Percentiles rank a stretch among this genome's conserved stretches.
These are phyloP conservation scores for Drosophila pandora DNA, from an alignment of 1,140 invertebrate species.

Conservation along the genomic window DNA sequence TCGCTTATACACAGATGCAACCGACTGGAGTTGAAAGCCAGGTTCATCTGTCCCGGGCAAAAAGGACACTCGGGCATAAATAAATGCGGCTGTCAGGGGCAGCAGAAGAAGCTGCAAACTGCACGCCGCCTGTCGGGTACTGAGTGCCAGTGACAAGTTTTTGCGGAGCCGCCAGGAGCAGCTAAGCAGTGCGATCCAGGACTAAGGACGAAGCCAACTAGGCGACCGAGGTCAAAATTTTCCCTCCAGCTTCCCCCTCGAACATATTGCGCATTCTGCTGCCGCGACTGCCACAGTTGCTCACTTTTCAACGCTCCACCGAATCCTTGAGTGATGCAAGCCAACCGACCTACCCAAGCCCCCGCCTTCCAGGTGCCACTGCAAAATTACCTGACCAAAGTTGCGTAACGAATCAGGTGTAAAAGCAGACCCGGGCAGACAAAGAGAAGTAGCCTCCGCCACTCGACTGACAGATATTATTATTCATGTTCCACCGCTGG, in stretches of 20 bases:
- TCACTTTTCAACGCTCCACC: slow-evolving; percentile 58
- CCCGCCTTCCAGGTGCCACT: slow-evolving; percentile 1
- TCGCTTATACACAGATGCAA: slow-evolving; percentile 27
- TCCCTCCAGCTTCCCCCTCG: slow-evolving; percentile 38
- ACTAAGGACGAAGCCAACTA: slow-evolving; percentile 14
- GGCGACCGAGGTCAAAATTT: slow-evolving; percentile 51
- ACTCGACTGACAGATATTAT: slow-evolving; percentile 67
- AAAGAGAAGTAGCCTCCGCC: slow-evolving; percentile 48
- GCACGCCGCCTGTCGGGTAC: slow-evolving; percentile 66
- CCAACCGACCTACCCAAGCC: background rate
- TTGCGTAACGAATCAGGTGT: slow-evolving; percentile 71
- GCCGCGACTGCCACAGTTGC: slow-evolving; percentile 51
- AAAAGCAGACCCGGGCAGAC: slow-evolving; percentile 42
- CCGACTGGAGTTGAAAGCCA: slow-evolving; percentile 18
- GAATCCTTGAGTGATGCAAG: slow-evolving; percentile 20
- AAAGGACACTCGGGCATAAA: slow-evolving; percentile 47
- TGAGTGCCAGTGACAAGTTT: slow-evolving; percentile 72
- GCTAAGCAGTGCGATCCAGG: background rate
- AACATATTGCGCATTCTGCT: slow-evolving; percentile 57
- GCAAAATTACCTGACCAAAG: slow-evolving; percentile 66
- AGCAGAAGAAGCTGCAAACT: slow-evolving; percentile 42
- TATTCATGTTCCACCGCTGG: slow-evolving; percentile 54
- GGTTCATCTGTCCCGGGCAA: slow-evolving; percentile 18
- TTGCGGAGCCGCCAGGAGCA: slow-evolving; percentile 31
- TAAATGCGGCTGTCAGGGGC: slow-evolving; percentile 69